A percentile compares a stretch with the other conserved stretches of the same genome.
These are phyloP conservation scores for Troides oblongomaculatus DNA, from an alignment of 2,888 invertebrate species.

Conservation along the genomic window DNA sequence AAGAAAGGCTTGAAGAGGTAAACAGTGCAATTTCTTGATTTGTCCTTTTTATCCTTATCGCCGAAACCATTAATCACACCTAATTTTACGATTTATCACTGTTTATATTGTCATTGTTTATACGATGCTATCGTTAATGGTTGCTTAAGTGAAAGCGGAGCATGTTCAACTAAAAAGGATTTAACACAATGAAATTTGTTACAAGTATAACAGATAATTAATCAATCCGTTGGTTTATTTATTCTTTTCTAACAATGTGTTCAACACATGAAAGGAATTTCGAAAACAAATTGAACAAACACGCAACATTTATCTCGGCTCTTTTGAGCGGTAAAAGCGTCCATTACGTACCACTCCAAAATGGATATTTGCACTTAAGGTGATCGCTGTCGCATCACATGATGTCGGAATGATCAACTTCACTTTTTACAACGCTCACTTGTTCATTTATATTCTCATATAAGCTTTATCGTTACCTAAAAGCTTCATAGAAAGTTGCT, in stretches of 20 bases:
- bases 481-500: constrained; percentile 10
- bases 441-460: constrained; percentile 15
- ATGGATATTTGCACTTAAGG: constrained; percentile 68
- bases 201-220: constrained; percentile 1
- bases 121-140: background rate
- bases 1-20: too few relatives aligned
- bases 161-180: constrained; percentile 2
- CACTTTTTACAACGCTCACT: constrained; percentile 19
- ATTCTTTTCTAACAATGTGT: constrained; percentile 21
- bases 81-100: constrained; percentile 2
- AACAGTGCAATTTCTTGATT: too few relatives aligned
- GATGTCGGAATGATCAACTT: constrained; percentile 29
- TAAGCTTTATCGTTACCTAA: constrained; percentile 26
- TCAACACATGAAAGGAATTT: constrained; percentile 54
- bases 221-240: constrained; percentile 10
- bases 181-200: background rate
- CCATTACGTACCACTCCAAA: constrained; percentile 59
- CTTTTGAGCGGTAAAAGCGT: constrained; percentile 63
- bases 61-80: too few relatives aligned
- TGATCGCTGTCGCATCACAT: constrained; percentile 30
- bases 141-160: constrained; percentile 1
- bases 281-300: constrained; percentile 68
- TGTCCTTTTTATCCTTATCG: too few relatives aligned
- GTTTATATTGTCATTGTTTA: constrained; percentile 6
- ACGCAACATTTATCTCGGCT: constrained; percentile 63